Evolutionary conservation across 2,113 vertebrate species (phyloP).

Genomic region (Columbina picui): DNA sequence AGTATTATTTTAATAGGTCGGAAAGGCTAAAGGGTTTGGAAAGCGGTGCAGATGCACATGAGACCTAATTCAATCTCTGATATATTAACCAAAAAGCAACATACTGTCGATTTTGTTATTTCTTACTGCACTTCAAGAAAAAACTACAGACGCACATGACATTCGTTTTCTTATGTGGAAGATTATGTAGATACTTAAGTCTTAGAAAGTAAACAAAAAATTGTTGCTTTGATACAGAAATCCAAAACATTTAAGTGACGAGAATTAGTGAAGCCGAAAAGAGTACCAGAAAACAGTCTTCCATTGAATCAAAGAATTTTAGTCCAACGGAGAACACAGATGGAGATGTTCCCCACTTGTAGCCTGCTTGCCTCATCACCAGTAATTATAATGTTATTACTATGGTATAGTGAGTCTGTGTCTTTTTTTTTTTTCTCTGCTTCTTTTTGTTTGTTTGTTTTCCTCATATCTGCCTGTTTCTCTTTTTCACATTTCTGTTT

Average conservation of each 20-base stretch:
- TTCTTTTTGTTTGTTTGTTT: background rate
- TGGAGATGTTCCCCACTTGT: constrained; percentile 55
- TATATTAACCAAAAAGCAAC: background rate
- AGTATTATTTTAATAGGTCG: constrained; percentile 2
- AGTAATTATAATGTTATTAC: constrained; percentile 61
- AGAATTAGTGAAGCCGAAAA: constrained; percentile 62
- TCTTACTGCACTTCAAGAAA: background rate
- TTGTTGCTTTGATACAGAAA: constrained; percentile 50
- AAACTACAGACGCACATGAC: background rate
- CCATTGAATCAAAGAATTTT: constrained; percentile 48
- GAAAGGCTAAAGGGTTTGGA: background rate
- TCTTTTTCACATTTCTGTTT: constrained; percentile 4
- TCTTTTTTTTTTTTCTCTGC: background rate
- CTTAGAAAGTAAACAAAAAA: constrained; percentile 14
- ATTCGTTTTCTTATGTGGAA: constrained; percentile 11
- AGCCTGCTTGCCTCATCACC: constrained; percentile 63
- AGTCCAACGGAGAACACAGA: constrained; percentile 45
- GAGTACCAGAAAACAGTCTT: constrained; percentile 46
- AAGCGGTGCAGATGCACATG: background rate
- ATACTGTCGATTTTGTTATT: background rate
- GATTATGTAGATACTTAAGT: background rate
- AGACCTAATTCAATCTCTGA: background rate
- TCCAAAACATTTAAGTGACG: constrained; percentile 53
- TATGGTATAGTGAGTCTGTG: constrained; percentile 55
- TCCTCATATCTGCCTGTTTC: background rate